A percentile compares a stretch with the other conserved stretches of the same genome.
phyloP scores from a whole-genome alignment of 2,888 invertebrate species.

The Philereme transversata region DNA sequence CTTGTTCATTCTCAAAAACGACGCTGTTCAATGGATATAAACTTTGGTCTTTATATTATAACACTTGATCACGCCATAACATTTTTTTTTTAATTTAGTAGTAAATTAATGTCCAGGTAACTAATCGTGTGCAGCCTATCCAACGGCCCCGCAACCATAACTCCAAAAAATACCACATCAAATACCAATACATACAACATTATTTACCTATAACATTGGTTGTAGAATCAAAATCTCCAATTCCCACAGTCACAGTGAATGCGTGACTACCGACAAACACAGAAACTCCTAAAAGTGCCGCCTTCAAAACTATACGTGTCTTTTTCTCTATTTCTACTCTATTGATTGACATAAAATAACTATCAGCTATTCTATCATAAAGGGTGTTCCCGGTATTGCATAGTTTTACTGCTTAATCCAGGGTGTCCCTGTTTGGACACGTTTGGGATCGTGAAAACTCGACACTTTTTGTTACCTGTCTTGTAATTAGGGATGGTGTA shows the following conservation, averaged over 20 bases:
- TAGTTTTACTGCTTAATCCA: slow-evolving; percentile 36
- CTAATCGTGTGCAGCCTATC: no score
- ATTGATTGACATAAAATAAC: slow-evolving; percentile 22
- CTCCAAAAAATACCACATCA: no score
- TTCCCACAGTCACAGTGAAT: slow-evolving; percentile 12
- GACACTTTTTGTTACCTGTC: slow-evolving; percentile 26
- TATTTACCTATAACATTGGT: no score
- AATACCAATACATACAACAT: no score
- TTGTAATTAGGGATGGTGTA: slow-evolving; percentile 13
- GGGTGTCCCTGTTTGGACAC: slow-evolving; percentile 26
- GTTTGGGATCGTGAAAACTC: slow-evolving; percentile 33
- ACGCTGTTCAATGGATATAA: no score
- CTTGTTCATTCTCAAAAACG: no score
- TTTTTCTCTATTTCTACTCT: slow-evolving; percentile 29
- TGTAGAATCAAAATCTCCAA: background rate
- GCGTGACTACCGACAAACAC: slow-evolving; percentile 50
- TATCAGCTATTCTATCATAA: slow-evolving; percentile 19
- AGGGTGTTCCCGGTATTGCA: slow-evolving; percentile 34
- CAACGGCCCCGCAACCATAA: no score
- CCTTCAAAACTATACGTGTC: slow-evolving; percentile 44
- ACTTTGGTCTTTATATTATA: no score
- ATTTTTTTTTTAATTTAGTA: no score
- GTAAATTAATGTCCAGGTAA: no score
- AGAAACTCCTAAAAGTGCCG: slow-evolving; percentile 30
- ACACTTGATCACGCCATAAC: no score